Evolutionary conservation across 1,140 invertebrate genomes (phyloP).

Genomic region (Drosophila seguyi): DNA sequence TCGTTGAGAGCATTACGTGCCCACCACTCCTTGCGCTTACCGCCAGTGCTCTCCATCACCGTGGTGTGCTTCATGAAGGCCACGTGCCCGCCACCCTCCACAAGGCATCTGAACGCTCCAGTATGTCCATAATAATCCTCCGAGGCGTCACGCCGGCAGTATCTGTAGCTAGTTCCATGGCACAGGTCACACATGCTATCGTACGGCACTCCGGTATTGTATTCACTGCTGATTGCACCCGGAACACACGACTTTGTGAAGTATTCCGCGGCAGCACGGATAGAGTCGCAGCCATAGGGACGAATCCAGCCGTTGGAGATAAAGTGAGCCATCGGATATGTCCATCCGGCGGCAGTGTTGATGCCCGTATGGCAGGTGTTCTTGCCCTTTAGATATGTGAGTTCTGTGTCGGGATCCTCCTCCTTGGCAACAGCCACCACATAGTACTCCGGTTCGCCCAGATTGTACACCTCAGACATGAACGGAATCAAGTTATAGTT

Average conservation of each 20-base stretch:
- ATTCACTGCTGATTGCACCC: slow-evolving; percentile 93
- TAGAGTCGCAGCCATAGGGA: slow-evolving; percentile 95
- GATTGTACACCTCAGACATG: slow-evolving; percentile 95
- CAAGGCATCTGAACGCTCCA: slow-evolving; percentile 96
- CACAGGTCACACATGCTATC: slow-evolving; percentile 97
- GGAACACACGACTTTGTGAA: slow-evolving; percentile 96
- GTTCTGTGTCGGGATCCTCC: slow-evolving; percentile 93
- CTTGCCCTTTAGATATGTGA: slow-evolving; percentile 95
- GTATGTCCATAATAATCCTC: slow-evolving; percentile 96
- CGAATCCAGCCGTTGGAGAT: slow-evolving; percentile 97
- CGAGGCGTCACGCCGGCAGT: slow-evolving; percentile 93
- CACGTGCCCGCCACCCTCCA: slow-evolving; percentile 97
- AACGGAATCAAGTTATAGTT: slow-evolving; percentile 93
- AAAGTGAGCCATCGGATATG: slow-evolving; percentile 96
- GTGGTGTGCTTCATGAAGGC: slow-evolving; percentile 98
- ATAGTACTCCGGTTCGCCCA: slow-evolving; percentile 94
- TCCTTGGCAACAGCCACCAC: slow-evolving; percentile 97
- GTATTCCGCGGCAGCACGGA: slow-evolving; percentile 95
- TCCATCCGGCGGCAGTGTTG: slow-evolving; percentile 97
- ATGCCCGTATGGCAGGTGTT: slow-evolving; percentile 97
- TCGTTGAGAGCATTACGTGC: slow-evolving; percentile 95
- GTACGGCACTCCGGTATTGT: slow-evolving; percentile 92
- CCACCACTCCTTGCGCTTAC: slow-evolving; percentile 96
- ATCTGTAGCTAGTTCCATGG: slow-evolving; percentile 92
- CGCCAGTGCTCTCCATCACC: slow-evolving; percentile 95